Conservation (phyloP, 2,888 invertebrate species). For the Hymenopus coronatus region DNA sequence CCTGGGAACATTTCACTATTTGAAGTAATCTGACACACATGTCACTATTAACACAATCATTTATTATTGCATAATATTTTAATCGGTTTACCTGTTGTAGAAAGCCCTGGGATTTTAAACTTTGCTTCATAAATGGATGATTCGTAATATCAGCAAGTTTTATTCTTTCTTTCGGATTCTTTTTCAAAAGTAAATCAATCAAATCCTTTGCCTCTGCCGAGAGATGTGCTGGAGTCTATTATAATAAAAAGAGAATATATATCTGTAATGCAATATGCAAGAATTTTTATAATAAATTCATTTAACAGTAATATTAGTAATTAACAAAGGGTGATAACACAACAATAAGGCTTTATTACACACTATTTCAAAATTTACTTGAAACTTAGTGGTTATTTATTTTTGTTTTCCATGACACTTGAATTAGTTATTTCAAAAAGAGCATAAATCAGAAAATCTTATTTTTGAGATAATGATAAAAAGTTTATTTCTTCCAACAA, state of each 20-base stretch:
- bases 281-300: too few species aligned
- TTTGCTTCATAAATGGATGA: conserved; percentile 65
- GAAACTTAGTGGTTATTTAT: too few species aligned
- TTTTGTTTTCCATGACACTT: too few species aligned
- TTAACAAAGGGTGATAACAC: too few species aligned
- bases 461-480: too few species aligned
- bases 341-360: too few species aligned
- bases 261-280: not conserved
- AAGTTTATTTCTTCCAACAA: too few species aligned
- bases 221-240: conserved; percentile 68
- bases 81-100: conserved; percentile 29
- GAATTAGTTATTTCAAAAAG: too few species aligned
- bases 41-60: not conserved
- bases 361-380: too few species aligned
- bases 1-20: conserved; percentile 3
- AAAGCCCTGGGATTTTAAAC: conserved; percentile 9
- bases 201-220: conserved; percentile 83
- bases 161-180: conserved; percentile 84
- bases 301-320: too few species aligned
- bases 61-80: not conserved
- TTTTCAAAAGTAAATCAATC: conserved; percentile 75
- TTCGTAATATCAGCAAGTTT: conserved; percentile 68
- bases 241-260: conserved; percentile 16
- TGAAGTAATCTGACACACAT: too few species aligned
- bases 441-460: too few species aligned